Conservation (phyloP, 2,797 vertebrate species). For the Thunnus albacares region DNA sequence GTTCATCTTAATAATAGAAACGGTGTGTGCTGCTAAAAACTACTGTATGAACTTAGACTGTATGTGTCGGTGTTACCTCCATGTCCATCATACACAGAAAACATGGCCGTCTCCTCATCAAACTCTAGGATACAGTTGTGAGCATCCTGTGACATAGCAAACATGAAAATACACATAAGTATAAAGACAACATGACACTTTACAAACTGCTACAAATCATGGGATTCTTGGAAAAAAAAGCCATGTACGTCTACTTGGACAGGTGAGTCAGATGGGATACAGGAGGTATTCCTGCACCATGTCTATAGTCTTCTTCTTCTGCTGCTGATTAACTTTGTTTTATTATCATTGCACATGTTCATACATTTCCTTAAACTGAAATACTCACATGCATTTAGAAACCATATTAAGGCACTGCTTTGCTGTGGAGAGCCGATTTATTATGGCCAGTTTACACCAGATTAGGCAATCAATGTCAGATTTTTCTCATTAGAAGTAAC, state of each 20-base stretch:
- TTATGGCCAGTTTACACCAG: no score
- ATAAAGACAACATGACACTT: not conserved
- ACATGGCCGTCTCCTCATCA: constrained; percentile 97
- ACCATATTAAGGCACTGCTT: no score
- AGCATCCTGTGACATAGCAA: constrained; percentile 89
- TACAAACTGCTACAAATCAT: not conserved
- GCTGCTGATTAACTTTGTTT: not conserved
- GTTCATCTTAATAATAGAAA: not conserved
- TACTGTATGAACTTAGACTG: no score
- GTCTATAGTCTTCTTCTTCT: not conserved
- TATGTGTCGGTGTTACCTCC: constrained; percentile 87
- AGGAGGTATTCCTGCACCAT: not conserved
- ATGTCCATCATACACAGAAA: constrained; percentile 98
- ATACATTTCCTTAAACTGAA: not conserved
- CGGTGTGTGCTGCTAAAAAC: no score
- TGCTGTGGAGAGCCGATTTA: not conserved
- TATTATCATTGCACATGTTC: not conserved
- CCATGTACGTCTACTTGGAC: no score
- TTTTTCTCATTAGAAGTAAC: not conserved
- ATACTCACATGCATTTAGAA: not conserved
- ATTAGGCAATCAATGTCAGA: not conserved
- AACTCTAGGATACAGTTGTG: constrained; percentile 98
- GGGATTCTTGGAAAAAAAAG: no score
- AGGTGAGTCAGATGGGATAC: not conserved
- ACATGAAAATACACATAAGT: constrained; percentile 26